Percentiles rank a stretch among this genome's conserved stretches.
Evolutionary conservation across 2,113 vertebrate genomes (phyloP).

Genomic region (Carassius carassius): DNA sequence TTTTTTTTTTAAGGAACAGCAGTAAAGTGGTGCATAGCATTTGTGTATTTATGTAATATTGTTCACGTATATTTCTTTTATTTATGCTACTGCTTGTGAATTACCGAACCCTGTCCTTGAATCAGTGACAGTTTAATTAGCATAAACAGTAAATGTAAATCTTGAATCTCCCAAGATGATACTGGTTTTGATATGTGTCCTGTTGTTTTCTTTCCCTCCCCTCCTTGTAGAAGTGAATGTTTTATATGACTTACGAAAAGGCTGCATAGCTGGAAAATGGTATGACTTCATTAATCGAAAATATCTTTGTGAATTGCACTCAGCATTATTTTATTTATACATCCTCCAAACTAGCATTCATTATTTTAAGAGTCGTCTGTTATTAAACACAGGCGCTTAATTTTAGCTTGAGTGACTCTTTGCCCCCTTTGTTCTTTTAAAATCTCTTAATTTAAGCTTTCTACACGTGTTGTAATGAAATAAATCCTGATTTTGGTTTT

Average conservation of each 20-base stretch:
- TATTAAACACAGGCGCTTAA: conserved; percentile 63
- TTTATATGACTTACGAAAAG: conserved; percentile 78
- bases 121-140: conserved; percentile 70
- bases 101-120: conserved; percentile 75
- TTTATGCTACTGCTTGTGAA: conserved; percentile 81
- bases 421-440: conserved; percentile 63
- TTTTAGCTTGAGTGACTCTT: conserved; percentile 75
- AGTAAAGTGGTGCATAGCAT: conserved; percentile 75
- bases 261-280: conserved; percentile 74
- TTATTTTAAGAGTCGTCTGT: conserved; percentile 77
- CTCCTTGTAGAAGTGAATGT: conserved; percentile 80
- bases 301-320: conserved; percentile 77
- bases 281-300: conserved; percentile 74
- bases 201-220: conserved; percentile 61
- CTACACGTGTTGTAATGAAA: conserved; percentile 76
- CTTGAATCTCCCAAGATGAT: conserved; percentile 69
- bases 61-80: conserved; percentile 70
- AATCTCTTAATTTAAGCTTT: conserved; percentile 79
- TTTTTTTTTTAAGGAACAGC: too few relatives aligned
- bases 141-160: conserved; percentile 72
- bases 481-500: conserved; percentile 80
- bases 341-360: conserved; percentile 71
- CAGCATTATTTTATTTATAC: conserved; percentile 65
- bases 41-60: conserved; percentile 81
- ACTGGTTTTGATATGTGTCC: conserved; percentile 65